Evolutionary conservation across 2,113 vertebrate species (phyloP), one percentile per base, ranked within the genome.

Genomic region (Heptranchias perlo): DNA sequence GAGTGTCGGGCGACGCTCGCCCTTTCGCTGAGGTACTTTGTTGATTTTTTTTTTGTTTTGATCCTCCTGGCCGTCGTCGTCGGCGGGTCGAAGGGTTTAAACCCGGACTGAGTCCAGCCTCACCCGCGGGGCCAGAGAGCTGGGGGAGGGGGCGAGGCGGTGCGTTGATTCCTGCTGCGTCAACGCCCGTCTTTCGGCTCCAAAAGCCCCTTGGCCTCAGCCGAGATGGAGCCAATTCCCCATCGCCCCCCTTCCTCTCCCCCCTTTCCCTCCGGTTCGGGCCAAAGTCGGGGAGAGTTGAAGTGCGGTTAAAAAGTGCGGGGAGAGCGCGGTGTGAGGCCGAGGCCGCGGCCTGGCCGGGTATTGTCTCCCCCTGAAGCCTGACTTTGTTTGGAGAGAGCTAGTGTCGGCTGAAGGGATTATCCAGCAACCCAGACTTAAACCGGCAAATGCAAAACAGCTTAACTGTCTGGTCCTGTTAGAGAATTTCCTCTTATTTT

Each of bases 201-300:
- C 49, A 4, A 91, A 14, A 35, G 14, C 2, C 39, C 61, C 21
- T 8, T 3, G 39, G 61, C 39, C 23, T 67, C 49, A 31, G 31
- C 21, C 35, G 58, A 62, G 31, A 35, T 62, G 35, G 58, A 39
- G 93, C 64, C 44, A 28, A 39, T 16, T 97, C 96, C 96, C 96
- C 94, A 94, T 96, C 96, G 96, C 31, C 78, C 49, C 13, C 23
- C 78, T 64, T 10, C 84, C 64, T 62, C 84, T 11, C 76, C 47
- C 76, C 52, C n/a, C 76, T 14, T 31, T 39, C 69, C 54, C 52
- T 54, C 89, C 87, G 73, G 21, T n/a, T 84, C 54, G 89, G 96
- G 96, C 97, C 98, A 98, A 98, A 98, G 97, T 98, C 98, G 97
- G 97, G 49, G 97, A 97, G 47, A 47, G 58, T 39, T 18, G 31